A percentile compares a stretch with the other conserved stretches of the same genome.
Conservation (phyloP, 2,113 vertebrate species). For the Ahaetulla prasina region DNA sequence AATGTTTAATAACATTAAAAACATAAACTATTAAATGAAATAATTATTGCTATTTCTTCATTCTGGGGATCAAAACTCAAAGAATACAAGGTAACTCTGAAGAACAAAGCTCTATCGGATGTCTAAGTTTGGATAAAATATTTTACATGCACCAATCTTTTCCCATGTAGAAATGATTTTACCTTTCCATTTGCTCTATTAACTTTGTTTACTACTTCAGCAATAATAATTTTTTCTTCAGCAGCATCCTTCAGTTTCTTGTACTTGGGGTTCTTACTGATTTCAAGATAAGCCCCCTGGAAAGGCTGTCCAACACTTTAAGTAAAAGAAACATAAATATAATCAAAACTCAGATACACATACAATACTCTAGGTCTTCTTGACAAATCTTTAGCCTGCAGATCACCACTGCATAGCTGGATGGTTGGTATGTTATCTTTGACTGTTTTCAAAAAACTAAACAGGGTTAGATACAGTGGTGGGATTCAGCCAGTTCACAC, state of each 20-base stretch:
- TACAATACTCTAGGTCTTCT: background rate
- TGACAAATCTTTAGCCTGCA: background rate
- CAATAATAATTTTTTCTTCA: constrained; percentile 94
- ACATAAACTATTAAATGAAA: background rate
- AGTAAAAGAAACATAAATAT: background rate
- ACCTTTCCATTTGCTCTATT: constrained; percentile 98
- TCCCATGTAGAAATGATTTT: constrained; percentile 32
- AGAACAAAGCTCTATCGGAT: background rate
- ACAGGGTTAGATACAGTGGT: too few species aligned
- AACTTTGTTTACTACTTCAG: constrained; percentile 95
- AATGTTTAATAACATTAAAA: too few species aligned
- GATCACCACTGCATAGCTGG: background rate
- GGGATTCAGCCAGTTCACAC: too few species aligned
- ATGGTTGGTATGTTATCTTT: background rate
- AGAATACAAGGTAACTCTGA: background rate
- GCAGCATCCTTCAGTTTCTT: constrained; percentile 88
- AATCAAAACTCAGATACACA: background rate
- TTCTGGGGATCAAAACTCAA: background rate
- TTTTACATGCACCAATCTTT: background rate
- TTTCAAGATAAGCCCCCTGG: constrained; percentile 96
- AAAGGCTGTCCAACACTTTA: constrained; percentile 91
- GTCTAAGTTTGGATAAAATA: background rate
- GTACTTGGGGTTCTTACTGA: constrained; percentile 94
- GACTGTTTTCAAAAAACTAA: background rate
- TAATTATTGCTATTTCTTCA: background rate